Evolutionary conservation across 2,888 invertebrate genomes (phyloP).

Genomic region (Beris chalybata): DNA sequence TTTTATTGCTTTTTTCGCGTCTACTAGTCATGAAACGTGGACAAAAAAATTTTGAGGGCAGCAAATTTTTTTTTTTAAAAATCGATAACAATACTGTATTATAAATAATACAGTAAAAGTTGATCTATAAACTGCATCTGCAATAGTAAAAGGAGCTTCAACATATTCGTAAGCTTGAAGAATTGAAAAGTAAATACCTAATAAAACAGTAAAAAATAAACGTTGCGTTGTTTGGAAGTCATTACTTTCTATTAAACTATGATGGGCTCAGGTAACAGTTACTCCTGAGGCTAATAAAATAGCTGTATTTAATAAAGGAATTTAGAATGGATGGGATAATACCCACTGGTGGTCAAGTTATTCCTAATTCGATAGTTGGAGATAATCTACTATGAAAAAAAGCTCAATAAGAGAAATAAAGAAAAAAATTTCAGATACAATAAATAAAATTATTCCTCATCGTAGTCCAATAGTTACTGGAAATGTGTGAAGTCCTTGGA

Average conservation of each 20-base stretch:
- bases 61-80: too few relatives aligned
- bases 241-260: conserved; percentile 59
- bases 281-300: conserved; percentile 72
- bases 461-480: conserved; percentile 63
- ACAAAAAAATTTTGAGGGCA: too few relatives aligned
- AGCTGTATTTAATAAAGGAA: conserved; percentile 73
- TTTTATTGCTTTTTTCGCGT: too few relatives aligned
- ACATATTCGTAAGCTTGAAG: conserved; percentile 71
- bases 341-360: conserved; percentile 66
- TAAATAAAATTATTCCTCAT: conserved; percentile 74
- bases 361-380: conserved; percentile 62
- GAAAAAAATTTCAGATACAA: conserved; percentile 69
- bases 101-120: too few relatives aligned
- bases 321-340: conserved; percentile 67
- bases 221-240: conserved; percentile 55
- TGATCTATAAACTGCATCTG: conserved; percentile 67
- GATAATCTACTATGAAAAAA: conserved; percentile 54
- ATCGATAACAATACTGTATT: too few relatives aligned
- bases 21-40: too few relatives aligned
- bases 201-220: too few relatives aligned
- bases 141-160: conserved; percentile 63
- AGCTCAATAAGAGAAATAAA: conserved; percentile 62
- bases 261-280: conserved; percentile 68
- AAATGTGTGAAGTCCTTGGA: conserved; percentile 66
- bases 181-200: conserved; percentile 58